A percentile compares a stretch with the other conserved stretches of the same genome.
Evolutionary conservation across 1,140 invertebrate species (phyloP).

Genomic region (Drosophila nigromelanica): DNA sequence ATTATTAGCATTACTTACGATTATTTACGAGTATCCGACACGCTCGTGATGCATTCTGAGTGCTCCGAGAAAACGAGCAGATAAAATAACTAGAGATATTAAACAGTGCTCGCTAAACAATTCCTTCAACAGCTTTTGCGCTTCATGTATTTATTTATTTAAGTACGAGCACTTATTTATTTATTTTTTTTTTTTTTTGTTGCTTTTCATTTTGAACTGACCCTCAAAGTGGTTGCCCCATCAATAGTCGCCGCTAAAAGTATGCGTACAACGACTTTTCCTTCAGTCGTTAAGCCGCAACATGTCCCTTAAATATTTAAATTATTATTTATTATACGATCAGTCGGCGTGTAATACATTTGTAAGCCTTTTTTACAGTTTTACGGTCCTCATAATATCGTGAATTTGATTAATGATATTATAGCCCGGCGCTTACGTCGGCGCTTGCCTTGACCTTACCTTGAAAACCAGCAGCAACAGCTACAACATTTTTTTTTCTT

Average conservation of each 20-base stretch:
- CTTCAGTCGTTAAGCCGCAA: conserved; percentile 5
- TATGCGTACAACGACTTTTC: conserved; percentile 28
- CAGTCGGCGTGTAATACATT: conserved; percentile 21
- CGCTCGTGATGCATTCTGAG: conserved; percentile 22
- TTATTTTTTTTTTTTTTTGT: conserved; percentile 12
- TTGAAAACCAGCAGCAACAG: conserved; percentile 40
- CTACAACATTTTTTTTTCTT: conserved; percentile 45
- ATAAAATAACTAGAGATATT: conserved; percentile 51
- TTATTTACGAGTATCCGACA: conserved; percentile 53
- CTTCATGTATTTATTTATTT: conserved; percentile 40
- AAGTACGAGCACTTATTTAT: conserved; percentile 19
- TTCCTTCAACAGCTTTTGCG: conserved; percentile 39
- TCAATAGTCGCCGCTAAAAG: not conserved
- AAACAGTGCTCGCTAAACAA: conserved; percentile 50
- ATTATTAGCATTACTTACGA: conserved; percentile 60
- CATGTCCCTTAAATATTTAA: conserved; percentile 28
- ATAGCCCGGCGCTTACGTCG: conserved; percentile 45
- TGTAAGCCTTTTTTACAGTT: conserved; percentile 30
- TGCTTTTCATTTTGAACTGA: conserved; percentile 27
- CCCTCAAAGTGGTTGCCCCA: conserved; percentile 41
- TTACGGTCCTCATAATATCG: not conserved
- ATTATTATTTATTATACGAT: conserved; percentile 47
- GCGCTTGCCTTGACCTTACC: conserved; percentile 72
- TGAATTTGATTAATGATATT: conserved; percentile 59
- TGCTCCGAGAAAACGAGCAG: conserved; percentile 30